Evolutionary conservation across 1,140 invertebrate genomes (phyloP), one percentile per base, ranked within the genome.

Genomic region (Matsumurasca onukii): DNA sequence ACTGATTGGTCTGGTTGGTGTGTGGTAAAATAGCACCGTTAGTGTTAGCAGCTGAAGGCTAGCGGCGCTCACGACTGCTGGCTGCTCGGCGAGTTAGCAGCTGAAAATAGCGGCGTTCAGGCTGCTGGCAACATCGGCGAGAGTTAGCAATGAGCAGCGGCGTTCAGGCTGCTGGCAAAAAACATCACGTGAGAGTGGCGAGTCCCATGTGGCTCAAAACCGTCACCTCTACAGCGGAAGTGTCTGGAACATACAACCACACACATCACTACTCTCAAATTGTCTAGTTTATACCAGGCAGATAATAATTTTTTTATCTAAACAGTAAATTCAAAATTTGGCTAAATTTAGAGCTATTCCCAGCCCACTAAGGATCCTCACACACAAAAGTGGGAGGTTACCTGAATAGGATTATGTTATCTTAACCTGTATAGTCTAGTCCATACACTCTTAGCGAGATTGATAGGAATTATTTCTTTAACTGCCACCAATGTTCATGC

Each of bases 141-240:
- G 39, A 30, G n/a, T n/a, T n/a, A n/a, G n/a, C n/a, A n/a, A n/a
- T n/a, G n/a, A n/a, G n/a, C n/a, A n/a, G n/a, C n/a, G n/a, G n/a
- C n/a, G n/a, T n/a, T n/a, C n/a, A n/a, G n/a, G n/a, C n/a, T n/a
- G n/a, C n/a, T n/a, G n/a, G 62, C 62, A 9, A 65, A n/a, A n/a
- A n/a, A n/a, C 34, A 17, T 65, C 62, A 1, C n/a, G 62, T 39
- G 9, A 65, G 39, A 30, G 62, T 65, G 9, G 62, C 34, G 17
- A 65, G 25, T 20, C 31, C 31, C 62, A 65, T 65, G 34, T 65
- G 31, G 27, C 27, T 65, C 62, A 65, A 48, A 17, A 65, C 62
- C 17, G 31, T 45, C 22, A 45, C 34, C 27, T 65, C 62, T 20
- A 65, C 62, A 5, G 48, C 62, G 22, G 62, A 65, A 20, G 62